Percentiles rank a stretch among this genome's conserved stretches.
These are phyloP conservation scores for Amphilophus citrinellus DNA, from an alignment of 2,113 vertebrate species.

Conservation along the genomic window DNA sequence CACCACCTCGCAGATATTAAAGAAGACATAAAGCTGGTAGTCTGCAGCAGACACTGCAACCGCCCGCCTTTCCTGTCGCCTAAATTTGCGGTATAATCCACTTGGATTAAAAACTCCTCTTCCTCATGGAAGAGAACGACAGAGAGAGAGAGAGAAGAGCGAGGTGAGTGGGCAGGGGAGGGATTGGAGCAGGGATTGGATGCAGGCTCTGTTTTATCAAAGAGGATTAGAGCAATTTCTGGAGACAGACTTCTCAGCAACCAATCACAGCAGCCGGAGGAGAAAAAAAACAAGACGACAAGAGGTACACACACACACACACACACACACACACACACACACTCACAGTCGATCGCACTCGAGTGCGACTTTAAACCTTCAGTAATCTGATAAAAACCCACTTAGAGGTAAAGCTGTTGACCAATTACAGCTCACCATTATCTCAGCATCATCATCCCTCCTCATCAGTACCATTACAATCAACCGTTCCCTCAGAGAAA, in stretches of 20 bases:
- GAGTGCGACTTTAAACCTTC: background rate
- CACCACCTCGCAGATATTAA: conserved; percentile 4
- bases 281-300: conserved; percentile 5
- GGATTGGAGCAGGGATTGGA: conserved; percentile 77
- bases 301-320: background rate
- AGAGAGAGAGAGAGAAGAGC: conserved; percentile 38
- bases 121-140: conserved; percentile 50
- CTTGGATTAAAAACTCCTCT: conserved; percentile 82
- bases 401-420: background rate
- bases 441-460: background rate
- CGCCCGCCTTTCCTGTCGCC: conserved; percentile 68
- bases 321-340: too few relatives aligned
- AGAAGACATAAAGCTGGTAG: background rate
- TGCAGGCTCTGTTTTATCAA: conserved; percentile 81
- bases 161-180: conserved; percentile 30
- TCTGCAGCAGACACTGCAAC: conserved; percentile 42
- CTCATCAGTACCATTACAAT: background rate
- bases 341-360: background rate
- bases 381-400: conserved; percentile 3
- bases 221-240: conserved; percentile 88
- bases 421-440: background rate
- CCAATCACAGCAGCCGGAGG: conserved; percentile 69
- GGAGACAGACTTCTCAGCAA: conserved; percentile 76
- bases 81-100: conserved; percentile 83
- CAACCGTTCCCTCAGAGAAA: too few relatives aligned